phyloP scores from a whole-genome alignment of 2,888 invertebrate genomes.

The Polymixis lichenea region DNA sequence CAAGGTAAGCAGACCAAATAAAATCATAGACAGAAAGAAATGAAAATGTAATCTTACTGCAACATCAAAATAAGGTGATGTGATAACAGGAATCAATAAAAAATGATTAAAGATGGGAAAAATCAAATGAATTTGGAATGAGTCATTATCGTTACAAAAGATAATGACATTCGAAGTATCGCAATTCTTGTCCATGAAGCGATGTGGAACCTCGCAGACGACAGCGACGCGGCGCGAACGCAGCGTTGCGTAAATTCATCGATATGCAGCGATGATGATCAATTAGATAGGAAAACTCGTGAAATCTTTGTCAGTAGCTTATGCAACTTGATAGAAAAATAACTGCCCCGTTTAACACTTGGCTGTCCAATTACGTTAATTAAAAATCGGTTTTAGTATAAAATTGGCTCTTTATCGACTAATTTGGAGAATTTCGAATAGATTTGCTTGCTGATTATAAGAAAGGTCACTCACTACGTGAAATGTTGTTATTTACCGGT shows the following conservation, averaged over 20 bases:
- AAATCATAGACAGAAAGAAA: background rate
- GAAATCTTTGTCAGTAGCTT: constrained; percentile 73
- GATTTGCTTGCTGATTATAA: constrained; percentile 18
- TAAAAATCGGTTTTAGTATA: background rate
- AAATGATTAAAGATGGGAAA: constrained; percentile 2
- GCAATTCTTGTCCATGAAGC: constrained; percentile 58
- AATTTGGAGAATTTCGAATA: constrained; percentile 17
- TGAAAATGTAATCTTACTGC: constrained; percentile 15
- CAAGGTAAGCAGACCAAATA: background rate
- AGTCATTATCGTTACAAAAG: constrained; percentile 42
- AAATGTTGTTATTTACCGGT: constrained; percentile 43
- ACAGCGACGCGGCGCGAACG: constrained; percentile 60
- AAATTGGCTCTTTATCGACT: background rate
- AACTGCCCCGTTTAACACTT: constrained; percentile 46
- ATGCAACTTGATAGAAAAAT: constrained; percentile 76
- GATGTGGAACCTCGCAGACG: constrained; percentile 60
- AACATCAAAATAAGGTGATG: constrained; percentile 12
- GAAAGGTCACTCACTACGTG: constrained; percentile 39
- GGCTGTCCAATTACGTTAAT: constrained; percentile 15
- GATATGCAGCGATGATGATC: constrained; percentile 82
- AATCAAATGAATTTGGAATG: constrained; percentile 28
- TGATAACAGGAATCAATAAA: constrained; percentile 32
- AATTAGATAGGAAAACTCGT: constrained; percentile 75
- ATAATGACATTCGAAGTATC: constrained; percentile 51
- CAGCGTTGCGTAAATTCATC: constrained; percentile 80